Evolutionary conservation across 2,797 vertebrate species (phyloP).

Genomic region (Danio jaintianensis): DNA sequence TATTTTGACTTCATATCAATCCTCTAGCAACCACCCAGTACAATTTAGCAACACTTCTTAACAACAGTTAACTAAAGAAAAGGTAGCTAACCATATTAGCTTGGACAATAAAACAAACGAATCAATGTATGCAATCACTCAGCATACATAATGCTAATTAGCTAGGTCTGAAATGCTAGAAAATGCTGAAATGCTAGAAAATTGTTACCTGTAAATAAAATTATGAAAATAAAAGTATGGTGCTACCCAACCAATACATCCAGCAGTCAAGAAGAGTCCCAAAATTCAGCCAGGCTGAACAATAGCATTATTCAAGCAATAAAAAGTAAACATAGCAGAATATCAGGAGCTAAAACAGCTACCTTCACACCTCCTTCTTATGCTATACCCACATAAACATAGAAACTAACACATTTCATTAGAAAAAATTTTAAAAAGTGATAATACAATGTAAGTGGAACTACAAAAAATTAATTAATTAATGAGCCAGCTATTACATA

Average conservation of each 20-base stretch:
- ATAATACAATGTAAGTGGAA: no score
- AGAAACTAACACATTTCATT: no score
- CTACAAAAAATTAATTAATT: neutral
- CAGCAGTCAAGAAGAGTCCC: neutral
- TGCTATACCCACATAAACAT: no score
- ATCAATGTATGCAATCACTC: neutral
- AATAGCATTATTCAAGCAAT: neutral
- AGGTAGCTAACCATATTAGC: neutral
- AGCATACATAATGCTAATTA: neutral
- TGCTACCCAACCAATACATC: neutral
- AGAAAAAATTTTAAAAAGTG: no score
- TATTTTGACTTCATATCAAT: neutral
- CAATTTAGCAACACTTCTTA: neutral
- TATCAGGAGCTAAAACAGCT: no score
- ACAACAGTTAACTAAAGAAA: neutral
- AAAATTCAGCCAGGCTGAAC: constrained; percentile 35
- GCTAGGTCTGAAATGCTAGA: neutral
- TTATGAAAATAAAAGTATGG: neutral
- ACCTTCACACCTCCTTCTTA: no score
- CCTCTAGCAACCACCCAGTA: neutral
- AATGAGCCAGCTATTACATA: neutral
- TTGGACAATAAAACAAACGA: neutral
- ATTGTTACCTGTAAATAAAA: neutral
- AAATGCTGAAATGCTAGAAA: neutral
- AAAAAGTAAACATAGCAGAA: no score